phyloP scores from a whole-genome alignment of 2,888 invertebrate species.

The Trichogramma evanescens region DNA sequence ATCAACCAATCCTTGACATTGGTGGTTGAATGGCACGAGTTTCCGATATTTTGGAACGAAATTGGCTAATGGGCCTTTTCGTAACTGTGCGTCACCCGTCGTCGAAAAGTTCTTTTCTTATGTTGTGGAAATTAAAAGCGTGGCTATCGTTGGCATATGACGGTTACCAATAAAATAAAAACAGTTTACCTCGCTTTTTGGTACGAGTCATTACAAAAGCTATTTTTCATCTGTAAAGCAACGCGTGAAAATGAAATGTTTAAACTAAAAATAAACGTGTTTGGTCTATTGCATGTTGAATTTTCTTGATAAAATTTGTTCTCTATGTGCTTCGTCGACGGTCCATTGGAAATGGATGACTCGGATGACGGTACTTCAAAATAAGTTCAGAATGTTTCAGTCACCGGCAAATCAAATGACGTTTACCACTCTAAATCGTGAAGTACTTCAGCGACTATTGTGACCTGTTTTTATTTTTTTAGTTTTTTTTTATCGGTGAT shows the following conservation, averaged over 20 bases:
- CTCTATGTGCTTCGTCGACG: background rate
- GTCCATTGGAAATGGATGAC: conserved; percentile 2
- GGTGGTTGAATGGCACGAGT: background rate
- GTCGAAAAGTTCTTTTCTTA: background rate
- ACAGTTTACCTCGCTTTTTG: conserved; percentile 1
- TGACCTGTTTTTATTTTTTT: background rate
- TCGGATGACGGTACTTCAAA: conserved; percentile 6
- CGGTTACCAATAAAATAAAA: conserved; percentile 7
- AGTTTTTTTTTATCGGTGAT: background rate
- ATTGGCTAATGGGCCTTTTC: conserved; percentile 26
- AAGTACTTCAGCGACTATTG: conserved; percentile 4
- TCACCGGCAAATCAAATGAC: background rate
- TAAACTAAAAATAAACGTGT: background rate
- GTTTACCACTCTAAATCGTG: background rate
- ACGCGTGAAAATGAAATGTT: conserved; percentile 1
- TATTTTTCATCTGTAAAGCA: conserved; percentile 16
- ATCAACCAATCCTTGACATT: background rate
- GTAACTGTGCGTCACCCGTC: background rate
- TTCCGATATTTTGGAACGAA: conserved; percentile 6
- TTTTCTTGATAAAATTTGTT: background rate
- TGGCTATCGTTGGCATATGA: background rate
- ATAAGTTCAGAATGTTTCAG: conserved; percentile 5
- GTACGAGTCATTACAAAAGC: conserved; percentile 2
- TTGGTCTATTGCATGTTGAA: background rate
- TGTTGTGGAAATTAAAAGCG: background rate